phyloP scores from a whole-genome alignment of 2,888 invertebrate genomes.

The Bhutanitis thaidina region DNA sequence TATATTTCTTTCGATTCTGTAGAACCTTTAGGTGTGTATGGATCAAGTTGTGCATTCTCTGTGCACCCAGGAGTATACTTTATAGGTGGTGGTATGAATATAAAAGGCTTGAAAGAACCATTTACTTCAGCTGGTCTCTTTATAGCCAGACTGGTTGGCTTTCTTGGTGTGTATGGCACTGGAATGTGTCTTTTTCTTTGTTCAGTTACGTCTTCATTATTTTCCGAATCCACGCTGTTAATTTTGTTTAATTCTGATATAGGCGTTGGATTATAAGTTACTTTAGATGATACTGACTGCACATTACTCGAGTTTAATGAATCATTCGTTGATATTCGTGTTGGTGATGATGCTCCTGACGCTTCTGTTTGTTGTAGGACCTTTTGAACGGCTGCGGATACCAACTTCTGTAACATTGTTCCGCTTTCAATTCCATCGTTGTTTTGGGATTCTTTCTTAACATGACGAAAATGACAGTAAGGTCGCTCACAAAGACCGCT shows the following conservation, averaged over 20 bases:
- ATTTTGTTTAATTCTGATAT: conserved; percentile 81
- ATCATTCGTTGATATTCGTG: conserved; percentile 26
- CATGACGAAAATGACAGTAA: conserved; percentile 95
- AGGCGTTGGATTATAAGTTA: conserved; percentile 83
- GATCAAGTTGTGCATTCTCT: conserved; percentile 54
- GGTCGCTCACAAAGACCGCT: conserved; percentile 90
- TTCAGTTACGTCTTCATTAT: conserved; percentile 50
- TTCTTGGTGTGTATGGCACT: conserved; percentile 73
- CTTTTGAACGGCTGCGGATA: conserved; percentile 81
- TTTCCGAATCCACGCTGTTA: conserved; percentile 48
- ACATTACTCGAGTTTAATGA: conserved; percentile 25
- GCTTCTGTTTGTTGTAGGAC: conserved; percentile 75
- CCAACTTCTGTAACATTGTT: conserved; percentile 78
- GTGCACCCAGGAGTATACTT: conserved; percentile 63
- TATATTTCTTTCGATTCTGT: conserved; percentile 59
- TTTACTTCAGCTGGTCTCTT: conserved; percentile 58
- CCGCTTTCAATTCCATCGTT: conserved; percentile 68
- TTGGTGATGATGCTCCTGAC: conserved; percentile 34
- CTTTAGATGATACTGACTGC: conserved; percentile 59
- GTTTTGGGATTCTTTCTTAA: conserved; percentile 82
- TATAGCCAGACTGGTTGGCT: conserved; percentile 57
- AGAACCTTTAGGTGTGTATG: conserved; percentile 62
- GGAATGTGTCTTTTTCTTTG: conserved; percentile 70
- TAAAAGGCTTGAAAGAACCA: conserved; percentile 58
- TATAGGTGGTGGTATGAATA: conserved; percentile 57